These are phyloP conservation scores for Chlorocebus sabaeus DNA, from an alignment of 2,113 vertebrate genomes.

Conservation along the genomic window DNA sequence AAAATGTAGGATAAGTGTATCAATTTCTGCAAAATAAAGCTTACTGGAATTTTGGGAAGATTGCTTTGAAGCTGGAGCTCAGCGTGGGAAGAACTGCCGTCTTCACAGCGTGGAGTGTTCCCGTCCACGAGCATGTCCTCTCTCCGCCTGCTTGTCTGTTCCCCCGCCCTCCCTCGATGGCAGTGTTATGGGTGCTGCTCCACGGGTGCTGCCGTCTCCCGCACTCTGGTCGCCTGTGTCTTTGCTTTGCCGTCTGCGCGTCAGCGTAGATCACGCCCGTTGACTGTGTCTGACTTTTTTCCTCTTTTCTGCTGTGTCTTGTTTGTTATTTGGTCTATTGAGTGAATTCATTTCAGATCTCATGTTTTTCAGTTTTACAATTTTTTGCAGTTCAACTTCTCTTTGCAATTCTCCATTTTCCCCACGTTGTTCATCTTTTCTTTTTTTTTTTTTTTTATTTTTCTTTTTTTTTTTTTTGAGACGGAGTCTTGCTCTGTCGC, in stretches of 20 bases:
- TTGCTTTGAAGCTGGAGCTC: no score
- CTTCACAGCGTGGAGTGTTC: background rate
- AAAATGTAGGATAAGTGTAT: background rate
- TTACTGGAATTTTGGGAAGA: no score
- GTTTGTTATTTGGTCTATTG: background rate
- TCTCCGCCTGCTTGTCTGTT: background rate
- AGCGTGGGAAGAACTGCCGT: background rate
- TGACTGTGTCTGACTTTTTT: background rate
- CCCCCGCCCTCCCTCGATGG: background rate
- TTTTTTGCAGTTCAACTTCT: background rate
- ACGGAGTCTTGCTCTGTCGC: no score
- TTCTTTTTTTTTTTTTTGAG: no score
- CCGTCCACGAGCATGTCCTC: accelerated
- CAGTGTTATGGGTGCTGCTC: background rate
- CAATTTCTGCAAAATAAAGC: background rate
- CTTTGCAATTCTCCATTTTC: background rate
- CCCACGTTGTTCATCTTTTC: background rate
- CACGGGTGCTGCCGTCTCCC: no score
- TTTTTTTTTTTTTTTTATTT: no score
- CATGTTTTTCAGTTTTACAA: background rate
- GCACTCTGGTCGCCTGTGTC: background rate
- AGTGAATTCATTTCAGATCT: background rate
- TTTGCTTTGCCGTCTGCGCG: background rate
- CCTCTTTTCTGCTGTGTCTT: background rate
- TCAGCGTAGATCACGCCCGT: background rate